Evolutionary conservation across 2,113 vertebrate species (phyloP), one percentile per base, ranked within the genome.

Genomic region (Notothenia coriiceps): DNA sequence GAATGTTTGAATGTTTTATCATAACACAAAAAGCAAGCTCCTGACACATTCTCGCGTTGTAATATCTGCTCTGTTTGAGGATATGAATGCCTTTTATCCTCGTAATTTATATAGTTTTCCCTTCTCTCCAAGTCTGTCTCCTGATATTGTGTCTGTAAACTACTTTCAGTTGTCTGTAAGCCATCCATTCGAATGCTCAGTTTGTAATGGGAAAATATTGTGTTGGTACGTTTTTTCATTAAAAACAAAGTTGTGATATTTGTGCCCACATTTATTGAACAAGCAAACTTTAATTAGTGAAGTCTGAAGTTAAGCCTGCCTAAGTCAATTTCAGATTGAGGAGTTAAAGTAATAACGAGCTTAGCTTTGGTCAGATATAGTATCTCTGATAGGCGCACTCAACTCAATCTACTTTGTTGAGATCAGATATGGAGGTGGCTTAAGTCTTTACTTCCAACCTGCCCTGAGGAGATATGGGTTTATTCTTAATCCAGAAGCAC

Each of bases 391-490:
- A 7, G 35, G 35, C 35, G 1, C 6, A 29, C 29, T 29, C 29
- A 93, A 69, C 55, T 50, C 76, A 54, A 14, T 84, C 67, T 74
- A 43, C 68, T 87, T 85, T 71, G 83, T 61, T 72, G 56, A 79
- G 80, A 87, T 90, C 66, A 89, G 67, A 89, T 86, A 56, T 69
- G 81, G 69, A 79, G 63, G 75, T 83, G 80, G 77, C 85, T 86
- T 82, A 84, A 72, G 65, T 63, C 85, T 77, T 84, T 86, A 77
- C 69, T 35, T 49, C 40, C 35, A 78, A 69, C 68, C 65, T 66
- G 61, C 57, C n/a, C 65, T 15, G 6, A 78, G 55, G 49, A 88
- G 80, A 75, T 69, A 59, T 14, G 11, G 44, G 20, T 20, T 72
- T 17, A 65, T 83, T 89, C 44, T 55, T 49, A 82, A 85, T 74